These are phyloP conservation scores for Brachyalestes nurse DNA, from an alignment of 2,797 vertebrate species.

Conservation along the genomic window DNA sequence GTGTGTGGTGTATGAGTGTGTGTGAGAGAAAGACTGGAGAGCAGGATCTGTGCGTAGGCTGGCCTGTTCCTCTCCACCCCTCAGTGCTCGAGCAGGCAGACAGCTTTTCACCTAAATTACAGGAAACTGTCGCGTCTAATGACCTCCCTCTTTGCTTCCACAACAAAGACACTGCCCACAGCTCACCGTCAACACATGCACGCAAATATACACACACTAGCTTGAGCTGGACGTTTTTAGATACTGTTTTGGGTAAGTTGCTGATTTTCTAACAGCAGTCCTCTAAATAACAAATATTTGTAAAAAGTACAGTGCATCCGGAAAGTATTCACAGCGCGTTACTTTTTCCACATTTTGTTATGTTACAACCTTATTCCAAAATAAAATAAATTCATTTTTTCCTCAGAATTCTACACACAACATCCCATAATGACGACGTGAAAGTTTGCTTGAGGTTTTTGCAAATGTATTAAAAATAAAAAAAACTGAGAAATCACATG, in stretches of 20 bases:
- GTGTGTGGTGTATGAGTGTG: neutral
- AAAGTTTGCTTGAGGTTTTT: too few species aligned
- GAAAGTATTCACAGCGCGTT: too few species aligned
- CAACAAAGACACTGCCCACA: conserved; percentile 48
- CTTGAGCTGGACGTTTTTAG: neutral
- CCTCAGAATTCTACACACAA: too few species aligned
- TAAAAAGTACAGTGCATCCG: neutral
- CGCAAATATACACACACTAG: conserved; percentile 6
- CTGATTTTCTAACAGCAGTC: neutral
- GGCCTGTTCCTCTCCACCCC: conserved; percentile 34
- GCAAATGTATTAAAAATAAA: too few species aligned
- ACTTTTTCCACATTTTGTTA: too few species aligned
- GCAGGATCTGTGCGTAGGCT: conserved; percentile 26
- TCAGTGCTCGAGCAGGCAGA: conserved; percentile 12
- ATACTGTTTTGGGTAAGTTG: neutral
- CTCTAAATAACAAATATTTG: neutral
- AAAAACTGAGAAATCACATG: too few species aligned
- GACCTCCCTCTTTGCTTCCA: conserved; percentile 47
- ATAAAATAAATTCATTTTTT: too few species aligned
- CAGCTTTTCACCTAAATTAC: conserved; percentile 58
- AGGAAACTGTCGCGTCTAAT: conserved; percentile 62
- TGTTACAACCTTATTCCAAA: too few species aligned
- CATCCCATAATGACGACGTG: too few species aligned
- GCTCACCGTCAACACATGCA: conserved; percentile 33
- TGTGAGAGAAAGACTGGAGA: conserved; percentile 36